phyloP scores from a whole-genome alignment of 2,888 invertebrate species.

The Standfussiana lucernea region DNA sequence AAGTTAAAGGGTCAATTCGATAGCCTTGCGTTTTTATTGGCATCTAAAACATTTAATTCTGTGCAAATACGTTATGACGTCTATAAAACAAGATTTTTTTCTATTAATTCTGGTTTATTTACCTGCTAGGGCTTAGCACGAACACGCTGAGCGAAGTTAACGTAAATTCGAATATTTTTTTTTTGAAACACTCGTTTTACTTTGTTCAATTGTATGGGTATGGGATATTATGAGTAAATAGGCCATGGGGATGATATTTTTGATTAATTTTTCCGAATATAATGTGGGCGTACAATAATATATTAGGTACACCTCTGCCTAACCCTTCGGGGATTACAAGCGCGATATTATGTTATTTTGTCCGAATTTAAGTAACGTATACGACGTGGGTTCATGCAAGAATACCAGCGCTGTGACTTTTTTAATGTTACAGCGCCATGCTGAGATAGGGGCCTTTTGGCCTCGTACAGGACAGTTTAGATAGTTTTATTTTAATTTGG shows the following conservation, averaged over 20 bases:
- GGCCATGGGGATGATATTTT: background rate
- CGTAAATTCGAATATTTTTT: background rate
- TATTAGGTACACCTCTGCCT: no score
- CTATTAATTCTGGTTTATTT: background rate
- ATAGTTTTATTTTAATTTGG: no score
- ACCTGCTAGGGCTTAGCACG: background rate
- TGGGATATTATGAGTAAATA: background rate
- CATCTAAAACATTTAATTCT: slow-evolving; percentile 45
- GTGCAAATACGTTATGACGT: slow-evolving; percentile 4
- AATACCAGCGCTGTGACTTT: no score
- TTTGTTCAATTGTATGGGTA: background rate
- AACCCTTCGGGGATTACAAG: no score
- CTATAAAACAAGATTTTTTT: background rate
- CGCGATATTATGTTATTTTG: background rate
- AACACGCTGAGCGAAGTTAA: background rate
- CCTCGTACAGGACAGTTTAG: no score
- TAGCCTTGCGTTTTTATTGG: slow-evolving; percentile 37
- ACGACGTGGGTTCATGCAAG: background rate
- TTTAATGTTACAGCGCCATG: no score
- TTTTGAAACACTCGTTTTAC: background rate
- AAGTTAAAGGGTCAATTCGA: slow-evolving; percentile 2
- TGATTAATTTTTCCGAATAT: no score
- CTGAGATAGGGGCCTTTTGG: no score
- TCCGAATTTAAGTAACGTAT: background rate
- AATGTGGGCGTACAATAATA: no score